Evolutionary conservation across 2,888 invertebrate species (phyloP), one percentile per base, ranked within the genome.

Genomic region (Thecophora atra): DNA sequence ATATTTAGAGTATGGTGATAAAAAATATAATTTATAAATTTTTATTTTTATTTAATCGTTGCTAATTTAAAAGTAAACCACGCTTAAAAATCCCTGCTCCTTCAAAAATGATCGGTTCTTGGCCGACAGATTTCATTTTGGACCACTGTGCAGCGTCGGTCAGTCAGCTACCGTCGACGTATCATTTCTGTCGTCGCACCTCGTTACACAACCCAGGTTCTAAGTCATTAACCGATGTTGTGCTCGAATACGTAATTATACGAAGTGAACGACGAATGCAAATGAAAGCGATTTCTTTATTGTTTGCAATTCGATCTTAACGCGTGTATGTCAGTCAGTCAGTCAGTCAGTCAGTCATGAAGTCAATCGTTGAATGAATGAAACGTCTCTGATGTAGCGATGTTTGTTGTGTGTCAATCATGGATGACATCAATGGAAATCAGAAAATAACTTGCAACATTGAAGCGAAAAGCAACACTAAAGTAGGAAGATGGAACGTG

Each of bases 341-440:
- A 37, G 37, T 37, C 37, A 37, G 37, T 37, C 37, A 37, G 37
- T 30, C 30, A 30, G 30, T 37, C 37, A 37, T 2, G 37, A 6
- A 37, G 6, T 37, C 37, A 47, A 17, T 47, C 58, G 11, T 13
- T 63, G 63, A 63, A 63, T 63, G 64, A 26, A 60, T n/a, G 60
- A 19, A 26, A n/a, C 37, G n/a, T n/a, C 21, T 26, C 15, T 24
- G 21, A 47, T n/a, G 5, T 26, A n/a, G 13, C 5, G 26, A 58
- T 3, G 44, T 11, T 44, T 44, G 6, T 13, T 26, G 26, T 13
- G n/a, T 6, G 30, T 26, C 60, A 28, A 26, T 30, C 28, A 60
- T 26, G 60, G 30, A 30, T 60, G 60, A 30, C 60, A 28, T 60
- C 30, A 60, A 60, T 60, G 60, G 17, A 47, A 60, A 60, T 60